These are phyloP conservation scores for Saxicola maurus DNA, from an alignment of 2,797 vertebrate species.

Conservation along the genomic window DNA sequence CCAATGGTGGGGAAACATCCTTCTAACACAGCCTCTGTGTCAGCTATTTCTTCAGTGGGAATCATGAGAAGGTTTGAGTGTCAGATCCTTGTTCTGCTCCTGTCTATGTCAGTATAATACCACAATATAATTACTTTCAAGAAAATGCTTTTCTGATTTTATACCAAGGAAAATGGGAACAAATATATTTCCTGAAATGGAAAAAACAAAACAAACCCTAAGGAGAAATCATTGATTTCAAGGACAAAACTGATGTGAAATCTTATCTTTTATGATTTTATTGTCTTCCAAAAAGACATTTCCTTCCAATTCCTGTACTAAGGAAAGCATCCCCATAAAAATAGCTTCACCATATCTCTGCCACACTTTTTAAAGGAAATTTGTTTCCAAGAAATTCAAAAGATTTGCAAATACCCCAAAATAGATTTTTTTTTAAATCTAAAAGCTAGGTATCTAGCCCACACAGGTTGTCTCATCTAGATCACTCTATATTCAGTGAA, in stretches of 20 bases:
- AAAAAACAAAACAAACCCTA: background rate
- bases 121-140: background rate
- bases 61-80: background rate
- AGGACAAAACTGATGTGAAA: background rate
- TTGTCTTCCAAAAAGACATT: background rate
- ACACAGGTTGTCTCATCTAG: background rate
- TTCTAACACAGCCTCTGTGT: background rate
- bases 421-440: background rate
- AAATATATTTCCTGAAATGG: background rate
- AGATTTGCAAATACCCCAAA: background rate
- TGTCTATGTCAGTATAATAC: background rate
- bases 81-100: background rate
- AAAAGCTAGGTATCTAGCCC: background rate
- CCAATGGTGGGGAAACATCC: background rate
- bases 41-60: background rate
- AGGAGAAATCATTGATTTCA: background rate
- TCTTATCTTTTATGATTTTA: background rate
- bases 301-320: background rate
- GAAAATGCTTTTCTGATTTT: background rate
- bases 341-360: background rate
- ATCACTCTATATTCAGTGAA: background rate
- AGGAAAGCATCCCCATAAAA: background rate
- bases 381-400: background rate
- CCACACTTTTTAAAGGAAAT: background rate
- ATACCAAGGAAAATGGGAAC: background rate